Evolutionary conservation across 2,888 invertebrate species (phyloP).

Genomic region (Nasonia oneida): DNA sequence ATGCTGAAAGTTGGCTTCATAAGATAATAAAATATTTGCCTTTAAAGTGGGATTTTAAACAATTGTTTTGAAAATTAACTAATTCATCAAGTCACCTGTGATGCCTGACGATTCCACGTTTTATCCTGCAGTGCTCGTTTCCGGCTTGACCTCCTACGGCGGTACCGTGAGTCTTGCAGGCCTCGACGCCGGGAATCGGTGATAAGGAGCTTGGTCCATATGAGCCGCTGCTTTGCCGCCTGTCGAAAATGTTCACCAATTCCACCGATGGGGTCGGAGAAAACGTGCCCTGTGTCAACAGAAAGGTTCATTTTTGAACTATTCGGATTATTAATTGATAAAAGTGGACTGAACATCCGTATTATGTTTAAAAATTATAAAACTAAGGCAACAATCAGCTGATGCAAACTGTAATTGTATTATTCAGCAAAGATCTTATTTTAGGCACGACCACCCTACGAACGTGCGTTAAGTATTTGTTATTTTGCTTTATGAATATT

Average conservation of each 20-base stretch:
- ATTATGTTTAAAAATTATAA: neutral
- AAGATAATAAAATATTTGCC: too few relatives aligned
- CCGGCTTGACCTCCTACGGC: constrained; percentile 74
- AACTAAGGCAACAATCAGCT: too few relatives aligned
- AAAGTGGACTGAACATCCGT: too few relatives aligned
- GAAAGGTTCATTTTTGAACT: neutral
- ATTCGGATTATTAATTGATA: neutral
- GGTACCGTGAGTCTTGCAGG: constrained; percentile 77
- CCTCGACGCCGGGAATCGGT: constrained; percentile 77
- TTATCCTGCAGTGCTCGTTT: constrained; percentile 76
- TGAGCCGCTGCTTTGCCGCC: constrained; percentile 76
- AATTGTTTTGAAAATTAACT: neutral
- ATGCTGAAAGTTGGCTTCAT: too few relatives aligned
- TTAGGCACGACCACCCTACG: too few relatives aligned
- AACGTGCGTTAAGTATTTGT: too few relatives aligned
- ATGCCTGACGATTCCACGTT: constrained; percentile 77
- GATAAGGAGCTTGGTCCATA: constrained; percentile 76
- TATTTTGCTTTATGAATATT: too few relatives aligned
- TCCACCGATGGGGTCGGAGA: constrained; percentile 78
- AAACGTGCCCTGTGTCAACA: constrained; percentile 73
- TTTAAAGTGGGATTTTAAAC: too few relatives aligned
- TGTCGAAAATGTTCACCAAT: constrained; percentile 76
- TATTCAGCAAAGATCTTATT: too few relatives aligned
- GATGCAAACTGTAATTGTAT: too few relatives aligned
- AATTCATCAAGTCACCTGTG: constrained; percentile 71